Evolutionary conservation across 2,113 vertebrate genomes (phyloP).

Genomic region (Elephantulus edwardii): DNA sequence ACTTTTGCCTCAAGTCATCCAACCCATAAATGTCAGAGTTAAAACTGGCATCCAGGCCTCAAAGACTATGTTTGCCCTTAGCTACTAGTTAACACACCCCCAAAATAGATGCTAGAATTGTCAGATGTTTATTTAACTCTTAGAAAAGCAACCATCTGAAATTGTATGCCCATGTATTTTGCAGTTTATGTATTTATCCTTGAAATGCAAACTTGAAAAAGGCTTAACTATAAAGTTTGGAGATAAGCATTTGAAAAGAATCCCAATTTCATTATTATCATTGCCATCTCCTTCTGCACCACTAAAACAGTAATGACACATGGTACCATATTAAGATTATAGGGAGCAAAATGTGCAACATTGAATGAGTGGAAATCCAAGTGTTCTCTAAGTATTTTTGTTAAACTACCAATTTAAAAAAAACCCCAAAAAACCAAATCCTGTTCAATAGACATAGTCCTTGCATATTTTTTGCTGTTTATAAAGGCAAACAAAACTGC

Average conservation of each 20-base stretch:
- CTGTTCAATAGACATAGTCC: too few species aligned
- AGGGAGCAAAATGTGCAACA: too few species aligned
- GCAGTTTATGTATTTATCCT: conserved; percentile 20
- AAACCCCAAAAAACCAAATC: too few species aligned
- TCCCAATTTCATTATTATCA: neutral
- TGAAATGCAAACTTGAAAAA: too few species aligned
- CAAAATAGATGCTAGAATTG: neutral
- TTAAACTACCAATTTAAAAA: too few species aligned
- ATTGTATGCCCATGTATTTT: neutral
- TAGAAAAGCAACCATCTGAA: neutral
- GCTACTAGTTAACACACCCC: neutral
- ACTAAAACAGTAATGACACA: neutral
- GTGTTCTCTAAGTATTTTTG: too few species aligned
- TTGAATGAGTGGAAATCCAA: too few species aligned
- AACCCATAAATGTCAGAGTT: neutral
- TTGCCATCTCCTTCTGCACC: neutral
- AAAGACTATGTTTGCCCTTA: neutral
- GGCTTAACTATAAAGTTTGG: neutral
- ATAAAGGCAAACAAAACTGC: too few species aligned
- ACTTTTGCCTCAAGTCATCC: neutral
- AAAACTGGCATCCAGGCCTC: neutral
- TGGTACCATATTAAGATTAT: neutral
- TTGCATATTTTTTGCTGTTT: too few species aligned
- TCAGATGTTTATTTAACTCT: neutral
- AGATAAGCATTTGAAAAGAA: neutral